A percentile compares a stretch with the other conserved stretches of the same genome.
Evolutionary conservation across 2,797 vertebrate species (phyloP).

Genomic region (Sitta carolinensis): DNA sequence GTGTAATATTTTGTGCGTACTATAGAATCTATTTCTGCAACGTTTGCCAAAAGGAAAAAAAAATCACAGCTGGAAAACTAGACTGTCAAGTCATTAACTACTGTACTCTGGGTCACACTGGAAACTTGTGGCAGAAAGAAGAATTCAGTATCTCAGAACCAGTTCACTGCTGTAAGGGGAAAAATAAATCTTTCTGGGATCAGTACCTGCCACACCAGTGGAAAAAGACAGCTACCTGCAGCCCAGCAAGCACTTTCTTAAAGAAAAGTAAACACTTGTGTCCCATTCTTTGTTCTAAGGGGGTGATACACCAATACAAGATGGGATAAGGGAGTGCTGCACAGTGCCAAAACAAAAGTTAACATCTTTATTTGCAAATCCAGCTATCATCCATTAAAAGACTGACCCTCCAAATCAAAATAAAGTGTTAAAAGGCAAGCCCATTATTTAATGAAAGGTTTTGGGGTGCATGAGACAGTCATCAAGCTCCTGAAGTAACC

Average conservation of each 20-base stretch:
- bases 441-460: neutral
- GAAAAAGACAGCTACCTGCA: neutral
- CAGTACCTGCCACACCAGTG: neutral
- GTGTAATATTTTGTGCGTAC: neutral
- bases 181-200: neutral
- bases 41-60: neutral
- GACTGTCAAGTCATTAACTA: neutral
- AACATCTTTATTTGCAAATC: neutral
- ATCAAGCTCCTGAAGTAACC: neutral
- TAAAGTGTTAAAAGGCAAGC: neutral
- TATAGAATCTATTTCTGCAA: neutral
- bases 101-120: neutral
- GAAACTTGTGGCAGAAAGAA: neutral
- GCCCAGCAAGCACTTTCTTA: neutral
- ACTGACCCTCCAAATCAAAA: neutral
- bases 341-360: neutral
- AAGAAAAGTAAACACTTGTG: neutral
- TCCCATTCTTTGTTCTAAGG: neutral
- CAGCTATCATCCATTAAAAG: neutral
- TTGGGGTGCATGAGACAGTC: neutral
- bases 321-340: neutral
- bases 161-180: neutral
- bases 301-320: accelerated
- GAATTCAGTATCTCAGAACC: neutral
- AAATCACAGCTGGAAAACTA: neutral